phyloP scores from a whole-genome alignment of 2,113 vertebrate genomes.

The Montifringilla adamsi region DNA sequence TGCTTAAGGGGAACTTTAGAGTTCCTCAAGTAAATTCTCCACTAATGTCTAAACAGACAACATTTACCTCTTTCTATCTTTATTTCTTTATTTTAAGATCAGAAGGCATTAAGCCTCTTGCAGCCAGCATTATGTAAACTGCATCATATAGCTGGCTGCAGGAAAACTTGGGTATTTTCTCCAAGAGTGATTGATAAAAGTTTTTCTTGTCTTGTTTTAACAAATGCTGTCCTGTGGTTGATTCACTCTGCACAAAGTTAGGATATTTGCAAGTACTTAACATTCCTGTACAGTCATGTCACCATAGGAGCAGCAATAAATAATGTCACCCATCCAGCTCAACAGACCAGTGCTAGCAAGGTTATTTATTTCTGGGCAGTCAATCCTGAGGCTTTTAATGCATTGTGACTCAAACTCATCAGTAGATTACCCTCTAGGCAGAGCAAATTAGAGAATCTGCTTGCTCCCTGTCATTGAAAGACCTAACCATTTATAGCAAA shows the following conservation, averaged over 20 bases:
- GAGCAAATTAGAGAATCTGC: background rate
- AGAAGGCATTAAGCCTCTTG: background rate
- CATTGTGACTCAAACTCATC: background rate
- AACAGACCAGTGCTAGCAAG: background rate
- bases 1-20: background rate
- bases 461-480: background rate
- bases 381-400: background rate
- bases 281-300: background rate
- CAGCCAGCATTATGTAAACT: background rate
- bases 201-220: background rate
- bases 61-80: background rate
- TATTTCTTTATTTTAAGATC: background rate
- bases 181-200: background rate
- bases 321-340: background rate
- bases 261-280: background rate
- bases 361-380: conserved; percentile 6
- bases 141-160: background rate
- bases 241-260: background rate
- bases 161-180: background rate
- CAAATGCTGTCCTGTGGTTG: background rate
- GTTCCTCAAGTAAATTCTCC: background rate
- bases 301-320: background rate
- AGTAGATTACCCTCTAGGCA: background rate
- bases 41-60: background rate
- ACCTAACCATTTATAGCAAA: background rate